These are phyloP conservation scores for Trogon melanurus DNA, from an alignment of 2,113 vertebrate genomes.

Conservation along the genomic window DNA sequence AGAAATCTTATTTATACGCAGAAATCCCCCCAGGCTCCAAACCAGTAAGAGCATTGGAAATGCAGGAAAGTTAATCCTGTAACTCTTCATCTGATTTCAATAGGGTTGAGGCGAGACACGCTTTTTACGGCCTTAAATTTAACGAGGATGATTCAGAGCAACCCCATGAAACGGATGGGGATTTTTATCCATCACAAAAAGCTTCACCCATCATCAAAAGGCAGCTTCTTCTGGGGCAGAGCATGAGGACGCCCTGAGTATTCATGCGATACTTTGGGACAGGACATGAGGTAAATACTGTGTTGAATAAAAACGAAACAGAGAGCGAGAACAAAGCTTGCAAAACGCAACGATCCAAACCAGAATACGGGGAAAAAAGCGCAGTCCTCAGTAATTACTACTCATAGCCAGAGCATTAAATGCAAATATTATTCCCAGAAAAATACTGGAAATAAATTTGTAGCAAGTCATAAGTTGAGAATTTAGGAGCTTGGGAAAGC, in stretches of 20 bases:
- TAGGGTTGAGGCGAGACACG: background rate
- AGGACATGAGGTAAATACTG: background rate
- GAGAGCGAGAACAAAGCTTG: background rate
- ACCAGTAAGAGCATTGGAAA: background rate
- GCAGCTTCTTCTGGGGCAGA: background rate
- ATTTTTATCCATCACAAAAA: background rate
- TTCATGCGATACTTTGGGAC: background rate
- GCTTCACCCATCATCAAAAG: background rate
- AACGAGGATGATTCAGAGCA: background rate
- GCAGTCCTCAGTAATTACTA: background rate
- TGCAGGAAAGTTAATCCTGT: constrained; percentile 3
- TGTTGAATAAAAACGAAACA: background rate
- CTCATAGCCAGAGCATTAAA: background rate
- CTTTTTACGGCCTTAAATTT: background rate
- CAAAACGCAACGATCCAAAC: background rate
- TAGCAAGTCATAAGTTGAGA: background rate
- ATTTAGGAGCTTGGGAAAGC: background rate
- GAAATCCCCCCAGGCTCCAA: background rate
- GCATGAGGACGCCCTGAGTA: background rate
- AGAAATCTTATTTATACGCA: background rate
- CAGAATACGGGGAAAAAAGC: rapidly evolving
- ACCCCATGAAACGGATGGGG: background rate
- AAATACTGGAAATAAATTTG: background rate
- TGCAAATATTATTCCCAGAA: background rate
- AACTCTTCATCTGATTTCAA: constrained; percentile 9